Base-by-base conservation (phyloP, 2,113 vertebrate species). In the Oryctolagus cuniculus region DNA sequence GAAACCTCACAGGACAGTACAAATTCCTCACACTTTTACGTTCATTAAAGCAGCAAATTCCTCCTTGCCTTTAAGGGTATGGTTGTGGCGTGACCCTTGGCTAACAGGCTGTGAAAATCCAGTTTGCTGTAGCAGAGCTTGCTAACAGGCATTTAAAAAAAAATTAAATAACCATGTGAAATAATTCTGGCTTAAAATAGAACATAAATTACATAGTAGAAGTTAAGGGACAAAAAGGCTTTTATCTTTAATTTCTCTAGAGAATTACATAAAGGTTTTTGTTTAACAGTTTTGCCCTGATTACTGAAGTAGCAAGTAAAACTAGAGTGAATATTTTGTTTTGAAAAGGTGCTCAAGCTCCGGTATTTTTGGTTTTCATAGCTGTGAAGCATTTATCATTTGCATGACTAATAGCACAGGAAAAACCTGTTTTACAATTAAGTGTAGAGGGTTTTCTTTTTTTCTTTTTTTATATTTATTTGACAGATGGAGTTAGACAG, bases 51-150 rank as follows among this genome's bases (percentile, higher is more conserved):
- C 96, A 95, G 96, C 97, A 74, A 10, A 96, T 97, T 95, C 87
- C 97, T 98, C 97, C 98, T 98, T 97, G 98, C 98, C 98, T 98
- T 97, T 93, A 98, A 98, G 98, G 98, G 98, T n/a, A 96, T n/a
- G 67, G 97, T 96, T 91, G 97, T 97, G 94, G 97, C 97, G 97
- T 98, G 98, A 96, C 98, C 97, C 98, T 97, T 10, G 93, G 97
- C 97, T 98, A 97, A 97, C 96, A 97, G 95, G 95, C 97, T 98
- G 98, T 98, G 94, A 73, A 98, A 98, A 97, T 98, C 97, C 91
- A 95, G 96, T 98, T 98, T 98, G 97, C 98, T 97, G 90, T 98
- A 96, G 95, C 97, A 98, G 97, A 98, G 98, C 98, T 98, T 98
- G 97, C 98, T 96, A 95, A 94, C 96, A 95, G 94, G 97, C 97